Conservation (phyloP, 2,113 vertebrate genomes). For the Pteruthius melanotis region DNA sequence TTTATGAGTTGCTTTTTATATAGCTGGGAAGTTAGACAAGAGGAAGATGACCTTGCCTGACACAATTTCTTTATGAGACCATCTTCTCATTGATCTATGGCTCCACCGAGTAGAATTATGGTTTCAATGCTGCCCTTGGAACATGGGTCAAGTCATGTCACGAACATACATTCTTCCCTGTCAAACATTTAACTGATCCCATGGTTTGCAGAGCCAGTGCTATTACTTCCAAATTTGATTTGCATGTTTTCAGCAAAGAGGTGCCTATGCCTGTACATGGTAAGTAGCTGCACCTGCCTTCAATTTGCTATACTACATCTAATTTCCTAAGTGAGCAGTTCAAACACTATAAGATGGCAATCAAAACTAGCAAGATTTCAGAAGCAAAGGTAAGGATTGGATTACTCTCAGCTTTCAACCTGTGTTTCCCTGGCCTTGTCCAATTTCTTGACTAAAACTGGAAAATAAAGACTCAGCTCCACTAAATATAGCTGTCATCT, state of each 20-base stretch:
- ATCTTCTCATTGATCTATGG: slow-evolving; percentile 47
- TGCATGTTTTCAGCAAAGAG: slow-evolving; percentile 29
- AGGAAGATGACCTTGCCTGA: slow-evolving; percentile 50
- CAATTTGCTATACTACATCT: slow-evolving; percentile 41
- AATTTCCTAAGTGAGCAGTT: slow-evolving; percentile 24
- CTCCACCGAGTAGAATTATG: slow-evolving; percentile 34
- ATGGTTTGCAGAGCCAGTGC: slow-evolving; percentile 9
- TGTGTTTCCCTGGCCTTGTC: not conserved
- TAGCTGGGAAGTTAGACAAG: not conserved
- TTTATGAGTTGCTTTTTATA: slow-evolving; percentile 29
- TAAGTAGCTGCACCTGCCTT: slow-evolving; percentile 44
- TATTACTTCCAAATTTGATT: slow-evolving; percentile 52
- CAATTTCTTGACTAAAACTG: not conserved
- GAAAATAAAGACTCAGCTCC: not conserved
- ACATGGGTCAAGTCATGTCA: slow-evolving; percentile 38
- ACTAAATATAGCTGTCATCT: not conserved
- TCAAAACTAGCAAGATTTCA: not conserved
- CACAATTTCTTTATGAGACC: slow-evolving; percentile 59
- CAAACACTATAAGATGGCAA: not conserved
- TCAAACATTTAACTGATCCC: slow-evolving; percentile 26
- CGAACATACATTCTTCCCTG: slow-evolving; percentile 4
- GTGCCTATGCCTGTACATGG: not conserved
- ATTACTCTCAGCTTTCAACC: not conserved
- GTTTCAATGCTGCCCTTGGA: slow-evolving; percentile 46
- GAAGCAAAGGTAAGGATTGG: not conserved